Percentiles rank a stretch among this genome's conserved stretches.
Evolutionary conservation across 2,888 invertebrate species (phyloP).

Genomic region (Dendrolimus houi): DNA sequence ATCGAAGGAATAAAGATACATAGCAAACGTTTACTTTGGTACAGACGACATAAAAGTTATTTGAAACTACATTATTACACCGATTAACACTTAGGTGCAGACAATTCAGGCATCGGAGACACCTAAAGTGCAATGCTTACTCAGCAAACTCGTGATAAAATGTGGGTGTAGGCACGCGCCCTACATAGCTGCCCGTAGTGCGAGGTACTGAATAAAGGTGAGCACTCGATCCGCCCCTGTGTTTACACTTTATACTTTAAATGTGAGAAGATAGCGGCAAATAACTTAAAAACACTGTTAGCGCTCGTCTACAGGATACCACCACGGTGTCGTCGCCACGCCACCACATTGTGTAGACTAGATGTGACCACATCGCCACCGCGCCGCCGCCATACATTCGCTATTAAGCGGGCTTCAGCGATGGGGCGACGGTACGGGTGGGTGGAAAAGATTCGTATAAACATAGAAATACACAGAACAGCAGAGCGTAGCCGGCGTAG

Average conservation of each 20-base stretch:
- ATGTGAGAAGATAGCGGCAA: not conserved
- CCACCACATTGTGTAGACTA: no score
- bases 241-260: conserved; percentile 19
- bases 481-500: no score
- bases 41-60: not conserved
- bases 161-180: conserved; percentile 66
- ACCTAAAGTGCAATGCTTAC: conserved; percentile 53
- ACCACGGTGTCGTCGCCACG: no score
- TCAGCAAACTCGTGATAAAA: conserved; percentile 68
- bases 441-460: no score
- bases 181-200: conserved; percentile 60
- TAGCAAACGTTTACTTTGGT: not conserved
- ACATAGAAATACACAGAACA: no score
- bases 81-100: conserved; percentile 23
- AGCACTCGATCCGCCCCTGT: conserved; percentile 63
- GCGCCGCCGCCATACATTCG: no score
- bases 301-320: no score
- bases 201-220: conserved; percentile 64
- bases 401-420: no score
- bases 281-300: no score
- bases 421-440: no score
- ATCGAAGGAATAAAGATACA: no score
- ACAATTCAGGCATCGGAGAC: conserved; percentile 25
- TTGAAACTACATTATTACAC: not conserved
- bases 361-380: no score